Percentiles rank a stretch among this genome's conserved stretches.
Evolutionary conservation across 2,113 vertebrate species (phyloP).

Genomic region (Pogonocichla stellata): DNA sequence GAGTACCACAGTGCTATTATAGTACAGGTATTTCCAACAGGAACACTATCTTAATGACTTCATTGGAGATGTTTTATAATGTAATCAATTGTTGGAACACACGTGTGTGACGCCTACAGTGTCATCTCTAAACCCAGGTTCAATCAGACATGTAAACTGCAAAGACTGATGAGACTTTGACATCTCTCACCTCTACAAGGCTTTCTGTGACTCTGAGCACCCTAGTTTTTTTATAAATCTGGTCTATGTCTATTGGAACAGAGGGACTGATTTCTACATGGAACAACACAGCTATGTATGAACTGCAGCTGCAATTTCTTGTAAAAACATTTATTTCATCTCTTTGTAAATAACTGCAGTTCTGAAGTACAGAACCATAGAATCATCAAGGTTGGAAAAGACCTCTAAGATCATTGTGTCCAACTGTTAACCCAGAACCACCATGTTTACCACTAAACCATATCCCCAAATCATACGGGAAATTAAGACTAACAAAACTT

Average conservation of each 20-base stretch:
- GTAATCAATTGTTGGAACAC: background rate
- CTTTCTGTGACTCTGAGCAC: background rate
- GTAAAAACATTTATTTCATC: background rate
- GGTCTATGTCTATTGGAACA: background rate
- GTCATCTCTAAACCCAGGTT: background rate
- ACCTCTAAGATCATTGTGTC: background rate
- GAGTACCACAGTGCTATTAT: background rate
- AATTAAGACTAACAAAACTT: background rate
- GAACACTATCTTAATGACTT: background rate
- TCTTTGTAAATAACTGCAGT: background rate
- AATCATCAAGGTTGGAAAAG: background rate
- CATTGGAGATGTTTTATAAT: background rate
- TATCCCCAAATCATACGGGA: background rate
- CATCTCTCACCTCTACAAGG: background rate
- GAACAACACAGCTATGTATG: background rate
- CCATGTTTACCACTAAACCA: background rate
- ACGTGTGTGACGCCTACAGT: background rate
- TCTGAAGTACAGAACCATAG: background rate
- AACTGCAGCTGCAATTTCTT: background rate
- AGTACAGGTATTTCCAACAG: background rate
- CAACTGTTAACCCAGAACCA: background rate
- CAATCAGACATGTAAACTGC: background rate
- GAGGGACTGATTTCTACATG: background rate
- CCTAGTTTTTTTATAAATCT: background rate
- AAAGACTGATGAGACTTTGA: background rate